A percentile compares a stretch with the other conserved stretches of the same genome.
Evolutionary conservation across 2,888 invertebrate species (phyloP).

Genomic region (Crematogaster levior): DNA sequence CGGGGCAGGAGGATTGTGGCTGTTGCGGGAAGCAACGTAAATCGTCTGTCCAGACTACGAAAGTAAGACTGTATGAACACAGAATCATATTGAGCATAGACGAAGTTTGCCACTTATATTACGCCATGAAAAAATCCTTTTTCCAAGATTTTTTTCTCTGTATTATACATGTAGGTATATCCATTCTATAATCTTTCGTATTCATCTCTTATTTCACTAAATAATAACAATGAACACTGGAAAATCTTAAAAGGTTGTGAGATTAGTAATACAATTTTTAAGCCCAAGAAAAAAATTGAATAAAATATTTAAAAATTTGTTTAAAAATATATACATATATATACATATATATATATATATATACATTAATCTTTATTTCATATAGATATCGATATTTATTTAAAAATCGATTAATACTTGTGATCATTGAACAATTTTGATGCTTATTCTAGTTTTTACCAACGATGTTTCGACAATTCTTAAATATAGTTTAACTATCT

Average conservation of each 20-base stretch:
- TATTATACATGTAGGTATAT: neutral
- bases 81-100: constrained; percentile 51
- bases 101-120: constrained; percentile 55
- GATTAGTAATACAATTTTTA: neutral
- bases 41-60: constrained; percentile 55
- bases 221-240: neutral
- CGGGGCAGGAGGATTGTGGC: constrained; percentile 42
- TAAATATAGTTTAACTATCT: neutral
- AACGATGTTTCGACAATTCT: neutral
- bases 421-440: neutral
- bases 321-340: neutral
- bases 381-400: neutral
- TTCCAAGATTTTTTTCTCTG: neutral
- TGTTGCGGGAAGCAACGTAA: constrained; percentile 61
- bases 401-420: neutral
- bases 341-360: neutral
- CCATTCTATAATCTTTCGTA: neutral
- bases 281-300: neutral
- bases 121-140: constrained; percentile 37
- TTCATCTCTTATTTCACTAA: neutral
- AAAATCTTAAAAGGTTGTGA: neutral
- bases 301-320: neutral
- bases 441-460: neutral
- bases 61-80: constrained; percentile 58
- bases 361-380: no score